Conservation (phyloP, 2,888 invertebrate genomes). For the Horisme vitalbata region DNA sequence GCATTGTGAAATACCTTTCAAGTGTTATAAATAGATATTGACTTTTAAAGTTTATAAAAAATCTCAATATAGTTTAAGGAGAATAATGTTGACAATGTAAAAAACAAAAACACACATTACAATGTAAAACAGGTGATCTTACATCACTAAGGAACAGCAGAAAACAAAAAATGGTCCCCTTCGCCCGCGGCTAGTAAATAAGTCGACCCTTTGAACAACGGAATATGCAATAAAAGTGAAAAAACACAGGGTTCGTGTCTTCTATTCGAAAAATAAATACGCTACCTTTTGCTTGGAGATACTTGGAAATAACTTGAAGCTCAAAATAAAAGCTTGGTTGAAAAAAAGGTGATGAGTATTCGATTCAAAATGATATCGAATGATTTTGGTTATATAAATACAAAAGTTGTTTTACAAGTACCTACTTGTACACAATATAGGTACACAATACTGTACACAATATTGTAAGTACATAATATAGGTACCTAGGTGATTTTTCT, state of each 20-base stretch:
- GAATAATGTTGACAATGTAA: too few species aligned
- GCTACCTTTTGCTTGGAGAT: slow-evolving; percentile 3
- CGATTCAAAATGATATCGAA: background rate
- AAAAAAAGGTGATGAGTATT: background rate
- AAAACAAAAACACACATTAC: slow-evolving; percentile 6
- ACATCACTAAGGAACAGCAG: slow-evolving; percentile 24
- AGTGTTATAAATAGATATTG: too few species aligned
- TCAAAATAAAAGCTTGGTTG: background rate
- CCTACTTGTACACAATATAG: too few species aligned
- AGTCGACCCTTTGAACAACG: slow-evolving; percentile 48
- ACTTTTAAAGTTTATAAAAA: too few species aligned
- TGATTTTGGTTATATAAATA: too few species aligned
- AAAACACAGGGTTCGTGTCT: slow-evolving; percentile 16
- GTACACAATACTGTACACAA: too few species aligned
- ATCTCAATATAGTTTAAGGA: too few species aligned
- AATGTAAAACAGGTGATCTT: slow-evolving; percentile 24
- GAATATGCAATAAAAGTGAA: slow-evolving; percentile 50
- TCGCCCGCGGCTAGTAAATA: slow-evolving; percentile 47
- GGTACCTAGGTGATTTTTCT: too few species aligned
- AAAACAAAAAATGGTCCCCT: slow-evolving; percentile 37
- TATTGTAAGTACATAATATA: too few species aligned
- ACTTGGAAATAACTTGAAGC: background rate
- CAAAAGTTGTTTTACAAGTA: too few species aligned
- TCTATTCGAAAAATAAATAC: slow-evolving; percentile 16
- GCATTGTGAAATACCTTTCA: too few species aligned